Conservation (phyloP, 35 echinoderm and acorn worm species). For the Apostichopus californicus region DNA sequence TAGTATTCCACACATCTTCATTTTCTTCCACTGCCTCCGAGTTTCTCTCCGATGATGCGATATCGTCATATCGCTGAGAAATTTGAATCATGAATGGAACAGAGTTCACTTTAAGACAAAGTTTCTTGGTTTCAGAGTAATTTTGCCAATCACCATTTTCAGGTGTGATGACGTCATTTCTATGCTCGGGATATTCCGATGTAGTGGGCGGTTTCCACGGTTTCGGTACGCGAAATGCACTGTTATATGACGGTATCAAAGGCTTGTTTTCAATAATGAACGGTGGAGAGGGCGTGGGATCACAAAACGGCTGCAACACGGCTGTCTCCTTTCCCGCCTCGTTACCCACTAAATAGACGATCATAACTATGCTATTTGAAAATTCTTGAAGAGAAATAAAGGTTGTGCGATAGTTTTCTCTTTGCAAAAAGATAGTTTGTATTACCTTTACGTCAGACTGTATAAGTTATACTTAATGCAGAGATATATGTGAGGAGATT, state of each 20-base stretch:
- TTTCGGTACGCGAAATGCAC: slow-evolving; percentile 5
- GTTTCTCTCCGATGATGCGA: neutral
- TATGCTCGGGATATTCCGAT: neutral
- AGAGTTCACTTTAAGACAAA: neutral
- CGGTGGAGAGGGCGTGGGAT: neutral
- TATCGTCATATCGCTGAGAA: neutral
- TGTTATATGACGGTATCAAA: neutral
- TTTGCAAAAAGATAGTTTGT: too few species aligned
- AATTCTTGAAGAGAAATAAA: too few species aligned
- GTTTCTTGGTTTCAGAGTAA: neutral
- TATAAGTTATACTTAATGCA: too few species aligned
- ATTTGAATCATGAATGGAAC: neutral
- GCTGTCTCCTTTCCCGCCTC: slow-evolving; percentile 11
- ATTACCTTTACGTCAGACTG: too few species aligned
- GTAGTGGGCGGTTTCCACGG: neutral
- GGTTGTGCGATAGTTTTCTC: too few species aligned
- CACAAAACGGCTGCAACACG: neutral
- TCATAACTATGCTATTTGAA: neutral
- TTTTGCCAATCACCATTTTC: neutral
- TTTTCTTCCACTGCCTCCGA: too few species aligned
- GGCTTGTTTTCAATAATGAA: neutral
- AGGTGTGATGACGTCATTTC: neutral
- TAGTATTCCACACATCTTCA: too few species aligned
- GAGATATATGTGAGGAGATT: too few species aligned
- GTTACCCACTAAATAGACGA: slow-evolving; percentile 1